A percentile compares a stretch with the other conserved stretches of the same genome.
phyloP scores from a whole-genome alignment of 2,888 invertebrate species.

The Limnephilus auricula region DNA sequence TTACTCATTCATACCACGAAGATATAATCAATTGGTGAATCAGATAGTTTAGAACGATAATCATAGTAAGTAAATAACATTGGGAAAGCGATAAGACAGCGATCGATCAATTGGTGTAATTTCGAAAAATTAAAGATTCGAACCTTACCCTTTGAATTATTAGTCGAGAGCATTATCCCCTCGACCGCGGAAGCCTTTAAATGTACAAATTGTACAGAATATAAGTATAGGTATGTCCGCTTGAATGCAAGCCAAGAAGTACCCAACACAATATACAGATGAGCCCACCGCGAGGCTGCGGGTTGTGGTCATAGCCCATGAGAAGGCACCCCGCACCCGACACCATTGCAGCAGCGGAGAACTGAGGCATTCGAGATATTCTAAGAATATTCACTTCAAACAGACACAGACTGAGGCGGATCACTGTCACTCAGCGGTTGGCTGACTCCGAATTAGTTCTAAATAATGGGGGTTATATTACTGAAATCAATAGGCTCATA shows the following conservation, averaged over 20 bases:
- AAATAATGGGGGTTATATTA: background rate
- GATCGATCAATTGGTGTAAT: too few species aligned
- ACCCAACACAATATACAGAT: background rate
- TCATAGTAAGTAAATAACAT: too few species aligned
- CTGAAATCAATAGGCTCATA: background rate
- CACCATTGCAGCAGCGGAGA: background rate
- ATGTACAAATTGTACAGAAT: too few species aligned
- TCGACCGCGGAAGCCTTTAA: too few species aligned
- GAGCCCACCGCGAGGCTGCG: background rate
- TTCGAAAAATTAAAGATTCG: too few species aligned
- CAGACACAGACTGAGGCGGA: background rate
- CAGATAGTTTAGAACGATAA: too few species aligned
- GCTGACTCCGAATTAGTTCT: background rate
- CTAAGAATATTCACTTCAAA: background rate
- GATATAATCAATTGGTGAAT: too few species aligned
- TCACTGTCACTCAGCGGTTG: slow-evolving; percentile 2
- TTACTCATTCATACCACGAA: too few species aligned
- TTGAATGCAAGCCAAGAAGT: background rate
- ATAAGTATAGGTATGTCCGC: background rate
- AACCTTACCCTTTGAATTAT: too few species aligned
- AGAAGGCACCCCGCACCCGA: background rate
- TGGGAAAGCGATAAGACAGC: too few species aligned
- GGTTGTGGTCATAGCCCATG: background rate
- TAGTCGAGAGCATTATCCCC: too few species aligned
- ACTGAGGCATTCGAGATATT: background rate